A percentile compares a stretch with the other conserved stretches of the same genome.
Evolutionary conservation across 2,113 vertebrate genomes (phyloP).

Genomic region (Leptobrachium leishanense): DNA sequence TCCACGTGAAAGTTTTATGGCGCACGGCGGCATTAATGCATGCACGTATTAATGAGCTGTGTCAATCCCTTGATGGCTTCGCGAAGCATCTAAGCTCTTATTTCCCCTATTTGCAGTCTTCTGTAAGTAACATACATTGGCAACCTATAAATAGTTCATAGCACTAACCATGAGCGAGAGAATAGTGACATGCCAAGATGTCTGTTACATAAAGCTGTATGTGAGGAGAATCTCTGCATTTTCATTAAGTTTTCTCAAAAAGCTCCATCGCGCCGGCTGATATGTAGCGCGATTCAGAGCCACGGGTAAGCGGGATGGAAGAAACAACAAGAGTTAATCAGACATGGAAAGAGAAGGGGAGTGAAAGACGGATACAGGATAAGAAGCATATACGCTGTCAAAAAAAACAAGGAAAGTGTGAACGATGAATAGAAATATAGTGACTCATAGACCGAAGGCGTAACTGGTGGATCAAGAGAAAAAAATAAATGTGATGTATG

Average conservation of each 20-base stretch:
- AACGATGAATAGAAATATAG: too few species aligned
- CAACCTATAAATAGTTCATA: slow-evolving; percentile 90
- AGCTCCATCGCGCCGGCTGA: neutral
- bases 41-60: slow-evolving; percentile 78
- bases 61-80: slow-evolving; percentile 68
- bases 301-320: too few species aligned
- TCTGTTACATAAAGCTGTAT: neutral
- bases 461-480: too few species aligned
- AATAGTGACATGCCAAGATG: slow-evolving; percentile 56
- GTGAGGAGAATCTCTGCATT: neutral
- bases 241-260: neutral
- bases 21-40: slow-evolving; percentile 71
- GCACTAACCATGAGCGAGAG: slow-evolving; percentile 73
- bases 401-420: too few species aligned
- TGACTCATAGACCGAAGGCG: too few species aligned
- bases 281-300: neutral
- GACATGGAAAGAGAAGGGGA: too few species aligned
- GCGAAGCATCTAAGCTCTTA: slow-evolving; percentile 71
- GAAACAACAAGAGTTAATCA: too few species aligned
- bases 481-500: too few species aligned
- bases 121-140: slow-evolving; percentile 90
- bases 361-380: too few species aligned
- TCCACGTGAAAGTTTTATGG: slow-evolving; percentile 59
- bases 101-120: slow-evolving; percentile 77
- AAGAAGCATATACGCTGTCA: too few species aligned